Evolutionary conservation across 2,113 vertebrate species (phyloP), one percentile per base, ranked within the genome.

Genomic region (Hipposideros armiger): DNA sequence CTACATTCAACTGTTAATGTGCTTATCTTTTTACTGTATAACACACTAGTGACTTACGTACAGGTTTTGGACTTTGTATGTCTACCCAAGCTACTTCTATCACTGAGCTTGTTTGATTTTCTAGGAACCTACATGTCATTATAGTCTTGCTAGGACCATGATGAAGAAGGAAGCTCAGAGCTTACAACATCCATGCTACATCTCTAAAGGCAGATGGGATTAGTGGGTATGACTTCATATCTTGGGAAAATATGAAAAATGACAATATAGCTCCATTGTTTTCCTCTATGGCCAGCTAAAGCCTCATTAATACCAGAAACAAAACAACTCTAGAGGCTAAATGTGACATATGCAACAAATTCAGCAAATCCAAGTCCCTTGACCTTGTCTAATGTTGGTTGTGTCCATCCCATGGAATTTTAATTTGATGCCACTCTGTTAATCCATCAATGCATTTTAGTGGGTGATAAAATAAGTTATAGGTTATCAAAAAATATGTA

Each of bases 401-500:
- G 30, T 47, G 69, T 83, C 45, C 7, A 90, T 58, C 14, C 14
- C 87, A 24, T 83, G 26, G 26, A 81, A 69, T 85, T 88, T 85
- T 80, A 95, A 94, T 91, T 87, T 91, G 45, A 64, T 80, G 20
- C 4, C 20, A 85, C 24, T 88, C 54, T 85, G 30, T 76, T 91
- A 91, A 86, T 86, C 56, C 54, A 90, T 70, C 20, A 83, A 7
- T 83, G 28, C 20, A 88, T 82, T 94, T 91, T 78, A 60, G 40
- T 36, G 17, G 17, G 15, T 30, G 24, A 81, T 76, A 89, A 95
- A 93, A 82, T 45, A 70, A 80, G 62, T 77, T 69, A 74, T 4
- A 87, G 69, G 36, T 36, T 36, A 36, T 87, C 85, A 92, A 95
- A 89, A 95, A 94, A 64, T 74, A 92, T 62, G 20, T 54, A 95